Base-by-base conservation (phyloP, 2,888 invertebrate genomes). In the Diarsia dahlii region DNA sequence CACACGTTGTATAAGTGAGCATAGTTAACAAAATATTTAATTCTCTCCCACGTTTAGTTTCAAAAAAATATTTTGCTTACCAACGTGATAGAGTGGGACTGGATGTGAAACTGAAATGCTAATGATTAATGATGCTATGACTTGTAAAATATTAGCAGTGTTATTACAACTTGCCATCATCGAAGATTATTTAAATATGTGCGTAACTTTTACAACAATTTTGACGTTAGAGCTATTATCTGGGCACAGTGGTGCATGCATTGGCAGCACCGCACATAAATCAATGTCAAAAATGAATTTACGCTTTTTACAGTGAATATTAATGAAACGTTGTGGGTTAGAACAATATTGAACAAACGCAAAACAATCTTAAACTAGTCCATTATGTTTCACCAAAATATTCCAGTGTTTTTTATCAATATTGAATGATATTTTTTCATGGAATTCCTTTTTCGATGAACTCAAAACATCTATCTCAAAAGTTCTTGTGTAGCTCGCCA, bases 281-380 rank as follows among this genome's bases (percentile, higher is more conserved):
- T 95, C 95, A 94, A 93, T 88, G 94, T 95, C 95, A 90, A 93
- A 94, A 93, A 93, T 92, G 89, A 93, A 92, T 94, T 91, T 91
- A 90, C 90, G 90, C 90, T 89, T 90, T 93, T 93, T 92, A 90
- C 90, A 92, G 93, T 94, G 94, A 95, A 95, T 95, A 94, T 94
- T 94, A 94, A 95, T 94, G 92, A 92, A 92, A 92, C 90, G 91
- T 91, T 90, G 90, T 91, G 86, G 87, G 84, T 88, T 84, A 82
- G 78, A 81, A 87, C 86, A 89, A 90, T 91, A 89, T 89, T 89
- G 84, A 84, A 84, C 76, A 45, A 63, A 65, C 48, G 15, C 45
- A 80, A 20, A 72, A 52, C 12, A 60, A 45, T 65, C 63, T 54
- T 45, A 50, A 68, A 80, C 62, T 67, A 63, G 15, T 58, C 20